Evolutionary conservation across 2,888 invertebrate species (phyloP).

Genomic region (Fragum fragum): DNA sequence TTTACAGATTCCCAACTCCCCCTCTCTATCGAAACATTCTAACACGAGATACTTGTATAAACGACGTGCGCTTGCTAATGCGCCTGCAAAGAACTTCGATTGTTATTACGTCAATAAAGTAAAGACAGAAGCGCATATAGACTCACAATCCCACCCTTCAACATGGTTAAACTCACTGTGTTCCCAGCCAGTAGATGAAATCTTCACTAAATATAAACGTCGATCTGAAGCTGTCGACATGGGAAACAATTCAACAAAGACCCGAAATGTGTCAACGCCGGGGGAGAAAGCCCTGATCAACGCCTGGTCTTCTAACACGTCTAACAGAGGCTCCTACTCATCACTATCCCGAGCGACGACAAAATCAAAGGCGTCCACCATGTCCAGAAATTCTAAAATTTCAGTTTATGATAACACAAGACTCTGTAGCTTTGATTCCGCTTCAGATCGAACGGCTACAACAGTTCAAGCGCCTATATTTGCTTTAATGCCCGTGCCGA

Average conservation of each 20-base stretch:
- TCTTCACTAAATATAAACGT: slow-evolving; percentile 71
- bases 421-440: slow-evolving; percentile 39
- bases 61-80: slow-evolving; percentile 45
- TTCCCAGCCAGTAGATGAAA: slow-evolving; percentile 74
- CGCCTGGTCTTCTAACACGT: slow-evolving; percentile 70
- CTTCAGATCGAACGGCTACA: slow-evolving; percentile 36
- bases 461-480: slow-evolving; percentile 33
- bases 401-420: slow-evolving; percentile 20
- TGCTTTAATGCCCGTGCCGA: slow-evolving; percentile 50
- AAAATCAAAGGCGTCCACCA: slow-evolving; percentile 17
- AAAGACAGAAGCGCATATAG: slow-evolving; percentile 50
- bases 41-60: slow-evolving; percentile 32
- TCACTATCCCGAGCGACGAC: slow-evolving; percentile 37
- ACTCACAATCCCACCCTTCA: slow-evolving; percentile 53
- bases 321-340: slow-evolving; percentile 42
- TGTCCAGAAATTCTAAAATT: slow-evolving; percentile 35
- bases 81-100: slow-evolving; percentile 70
- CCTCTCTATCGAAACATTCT: slow-evolving; percentile 40
- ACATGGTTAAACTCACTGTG: slow-evolving; percentile 70
- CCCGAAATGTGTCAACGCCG: slow-evolving; percentile 64
- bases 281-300: slow-evolving; percentile 71
- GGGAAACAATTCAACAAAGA: slow-evolving; percentile 32
- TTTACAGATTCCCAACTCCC: slow-evolving; percentile 44
- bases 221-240: slow-evolving; percentile 52
- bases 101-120: slow-evolving; percentile 71